Evolutionary conservation across 30 jellyfish, hydroid and myxozoan species (phyloP).

Genomic region (Aurelia coerulea): DNA sequence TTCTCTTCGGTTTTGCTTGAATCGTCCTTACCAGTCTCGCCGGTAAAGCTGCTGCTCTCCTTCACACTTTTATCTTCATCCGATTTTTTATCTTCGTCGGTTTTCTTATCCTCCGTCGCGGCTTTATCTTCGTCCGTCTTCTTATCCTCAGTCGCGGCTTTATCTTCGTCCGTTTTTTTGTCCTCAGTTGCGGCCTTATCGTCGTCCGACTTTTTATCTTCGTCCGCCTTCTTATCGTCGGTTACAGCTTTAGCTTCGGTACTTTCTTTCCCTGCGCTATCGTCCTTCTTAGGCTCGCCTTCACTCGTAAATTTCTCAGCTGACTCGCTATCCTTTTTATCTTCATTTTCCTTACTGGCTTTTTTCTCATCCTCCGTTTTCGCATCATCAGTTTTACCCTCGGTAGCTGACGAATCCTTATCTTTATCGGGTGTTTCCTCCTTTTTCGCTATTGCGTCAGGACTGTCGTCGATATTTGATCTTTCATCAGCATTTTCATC

Average conservation of each 20-base stretch:
- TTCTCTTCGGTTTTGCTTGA: background rate
- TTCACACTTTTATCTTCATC: constrained; percentile 21
- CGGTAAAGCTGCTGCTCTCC: background rate
- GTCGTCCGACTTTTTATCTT: constrained; percentile 2
- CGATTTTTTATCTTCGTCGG: constrained; percentile 21
- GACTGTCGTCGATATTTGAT: constrained; percentile 17
- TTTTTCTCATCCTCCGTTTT: constrained; percentile 19
- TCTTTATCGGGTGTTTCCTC: too few species aligned
- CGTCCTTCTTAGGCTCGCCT: constrained; percentile 1
- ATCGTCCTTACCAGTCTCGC: background rate
- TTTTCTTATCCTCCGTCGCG: constrained; percentile 3
- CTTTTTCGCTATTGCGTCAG: constrained; percentile 23
- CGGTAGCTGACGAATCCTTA: background rate
- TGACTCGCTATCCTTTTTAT: constrained; percentile 23
- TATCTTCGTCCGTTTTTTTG: constrained; percentile 14
- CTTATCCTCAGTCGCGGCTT: background rate
- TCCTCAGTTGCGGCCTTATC: constrained; percentile 12
- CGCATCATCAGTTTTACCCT: constrained; percentile 19
- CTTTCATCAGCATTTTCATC: constrained; percentile 74
- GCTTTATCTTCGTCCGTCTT: constrained; percentile 20
- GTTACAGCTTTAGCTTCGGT: constrained; percentile 21
- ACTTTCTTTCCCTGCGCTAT: constrained; percentile 8
- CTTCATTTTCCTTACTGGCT: constrained; percentile 28
- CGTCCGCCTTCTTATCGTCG: constrained; percentile 13
- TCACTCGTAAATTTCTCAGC: constrained; percentile 15